Evolutionary conservation across 2,113 vertebrate genomes (phyloP).

Genomic region (Coturnix japonica): DNA sequence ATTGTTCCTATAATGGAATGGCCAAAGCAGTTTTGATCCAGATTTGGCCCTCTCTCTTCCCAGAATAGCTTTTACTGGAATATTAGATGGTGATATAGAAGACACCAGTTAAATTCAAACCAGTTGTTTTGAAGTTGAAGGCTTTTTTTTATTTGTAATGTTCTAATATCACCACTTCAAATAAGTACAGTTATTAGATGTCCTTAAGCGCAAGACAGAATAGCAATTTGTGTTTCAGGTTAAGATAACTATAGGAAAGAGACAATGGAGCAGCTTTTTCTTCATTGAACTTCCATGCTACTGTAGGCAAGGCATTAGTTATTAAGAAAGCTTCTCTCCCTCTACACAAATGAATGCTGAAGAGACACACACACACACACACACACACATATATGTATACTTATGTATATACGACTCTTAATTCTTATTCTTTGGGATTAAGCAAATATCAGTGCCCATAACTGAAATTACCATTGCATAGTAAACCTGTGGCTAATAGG

Average conservation of each 20-base stretch:
- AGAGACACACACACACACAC: not conserved
- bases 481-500: not conserved
- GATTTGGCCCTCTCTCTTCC: constrained; percentile 12
- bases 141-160: not conserved
- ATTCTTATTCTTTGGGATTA: not conserved
- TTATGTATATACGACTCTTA: not conserved
- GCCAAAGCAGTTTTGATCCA: constrained; percentile 23
- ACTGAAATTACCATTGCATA: not conserved
- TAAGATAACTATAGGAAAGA: not conserved
- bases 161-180: not conserved
- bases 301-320: not conserved
- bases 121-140: not conserved
- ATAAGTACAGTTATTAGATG: not conserved
- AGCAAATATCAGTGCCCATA: not conserved
- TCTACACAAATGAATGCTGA: not conserved
- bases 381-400: too few species aligned
- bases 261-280: not conserved
- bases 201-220: not conserved
- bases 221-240: not conserved
- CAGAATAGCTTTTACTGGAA: constrained; percentile 26
- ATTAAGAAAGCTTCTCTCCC: not conserved
- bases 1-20: constrained; percentile 38
- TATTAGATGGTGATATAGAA: constrained; percentile 22
- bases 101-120: constrained; percentile 29
- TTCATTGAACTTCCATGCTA: not conserved